Evolutionary conservation across 2,113 vertebrate species (phyloP).

Genomic region (Accipiter cooperii): DNA sequence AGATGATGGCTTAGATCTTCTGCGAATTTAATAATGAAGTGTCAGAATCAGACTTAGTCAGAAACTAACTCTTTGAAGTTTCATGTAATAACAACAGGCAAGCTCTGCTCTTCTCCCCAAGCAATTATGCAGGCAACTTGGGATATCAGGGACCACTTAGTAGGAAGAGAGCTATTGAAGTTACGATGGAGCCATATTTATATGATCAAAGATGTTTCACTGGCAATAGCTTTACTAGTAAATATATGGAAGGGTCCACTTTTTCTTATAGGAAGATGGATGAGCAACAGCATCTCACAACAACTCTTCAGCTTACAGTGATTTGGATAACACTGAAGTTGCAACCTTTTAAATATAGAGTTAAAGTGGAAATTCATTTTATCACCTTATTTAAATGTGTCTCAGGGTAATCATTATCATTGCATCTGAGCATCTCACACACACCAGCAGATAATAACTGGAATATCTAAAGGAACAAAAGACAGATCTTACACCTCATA

Average conservation of each 20-base stretch:
- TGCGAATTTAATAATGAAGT: neutral
- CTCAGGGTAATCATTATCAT: neutral
- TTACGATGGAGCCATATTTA: neutral
- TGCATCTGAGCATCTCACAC: neutral
- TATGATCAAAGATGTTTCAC: neutral
- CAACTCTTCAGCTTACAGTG: neutral
- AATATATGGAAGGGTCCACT: neutral
- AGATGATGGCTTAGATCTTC: neutral
- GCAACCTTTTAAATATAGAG: neutral
- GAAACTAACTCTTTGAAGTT: neutral
- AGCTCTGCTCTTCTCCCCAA: neutral
- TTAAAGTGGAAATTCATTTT: neutral
- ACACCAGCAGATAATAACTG: neutral
- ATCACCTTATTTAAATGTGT: neutral
- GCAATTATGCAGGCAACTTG: neutral
- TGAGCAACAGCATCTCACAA: neutral
- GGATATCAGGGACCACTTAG: neutral
- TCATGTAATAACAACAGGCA: neutral
- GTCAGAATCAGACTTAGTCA: neutral
- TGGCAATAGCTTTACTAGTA: neutral
- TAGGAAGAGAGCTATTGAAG: neutral
- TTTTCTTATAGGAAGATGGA: neutral
- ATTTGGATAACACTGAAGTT: neutral
- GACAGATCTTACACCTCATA: neutral
- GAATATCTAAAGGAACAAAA: neutral